A percentile compares a stretch with the other conserved stretches of the same genome.
Conservation (phyloP, 1,140 invertebrate genomes). For the Megathymus violae region DNA sequence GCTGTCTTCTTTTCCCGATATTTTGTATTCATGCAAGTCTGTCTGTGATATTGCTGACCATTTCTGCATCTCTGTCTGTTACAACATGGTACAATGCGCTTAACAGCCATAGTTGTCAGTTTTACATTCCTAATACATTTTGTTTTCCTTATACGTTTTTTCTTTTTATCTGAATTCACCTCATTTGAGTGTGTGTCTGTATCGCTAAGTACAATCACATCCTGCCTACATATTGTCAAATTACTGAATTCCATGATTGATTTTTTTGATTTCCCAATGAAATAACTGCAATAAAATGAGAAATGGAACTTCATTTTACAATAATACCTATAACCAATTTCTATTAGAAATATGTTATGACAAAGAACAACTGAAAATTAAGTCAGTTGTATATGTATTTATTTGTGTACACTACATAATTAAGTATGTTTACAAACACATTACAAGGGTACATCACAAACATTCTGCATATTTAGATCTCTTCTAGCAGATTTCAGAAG, state of each 20-base stretch:
- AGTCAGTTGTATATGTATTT: no score
- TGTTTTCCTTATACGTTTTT: slow-evolving; percentile 8
- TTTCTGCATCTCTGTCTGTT: neutral
- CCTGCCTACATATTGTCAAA: slow-evolving; percentile 17
- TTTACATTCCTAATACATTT: slow-evolving; percentile 13
- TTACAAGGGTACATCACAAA: no score
- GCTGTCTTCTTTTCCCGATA: neutral
- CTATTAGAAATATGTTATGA: no score
- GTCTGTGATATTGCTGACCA: slow-evolving; percentile 10
- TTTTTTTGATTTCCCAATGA: no score
- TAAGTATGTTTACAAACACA: no score
- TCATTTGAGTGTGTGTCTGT: slow-evolving; percentile 1
- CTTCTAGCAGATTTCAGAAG: no score
- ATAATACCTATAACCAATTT: no score
- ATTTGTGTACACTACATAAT: no score
- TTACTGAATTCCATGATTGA: slow-evolving; percentile 23
- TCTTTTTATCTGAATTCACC: slow-evolving; percentile 2
- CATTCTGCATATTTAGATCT: no score
- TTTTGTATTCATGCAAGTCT: slow-evolving; percentile 17
- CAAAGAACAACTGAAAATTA: no score
- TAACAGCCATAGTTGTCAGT: neutral
- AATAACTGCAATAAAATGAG: no score
- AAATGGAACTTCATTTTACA: no score
- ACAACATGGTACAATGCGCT: slow-evolving; percentile 15
- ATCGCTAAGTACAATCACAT: slow-evolving; percentile 18